Conservation (phyloP, 2,888 invertebrate genomes). For the Drosophila recens region DNA sequence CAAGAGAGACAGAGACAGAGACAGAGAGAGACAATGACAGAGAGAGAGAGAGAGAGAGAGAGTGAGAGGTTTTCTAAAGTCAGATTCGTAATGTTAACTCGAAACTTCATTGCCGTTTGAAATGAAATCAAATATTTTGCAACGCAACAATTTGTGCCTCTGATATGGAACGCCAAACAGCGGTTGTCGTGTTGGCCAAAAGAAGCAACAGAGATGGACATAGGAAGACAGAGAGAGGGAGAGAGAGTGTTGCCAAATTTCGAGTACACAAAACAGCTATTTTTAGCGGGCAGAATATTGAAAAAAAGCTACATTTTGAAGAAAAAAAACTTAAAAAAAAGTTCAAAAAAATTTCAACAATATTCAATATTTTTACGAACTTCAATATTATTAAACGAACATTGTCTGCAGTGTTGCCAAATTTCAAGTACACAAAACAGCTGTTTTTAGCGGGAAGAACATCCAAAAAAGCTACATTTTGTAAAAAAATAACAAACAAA, state of each 20-base stretch:
- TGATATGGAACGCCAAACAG: constrained; percentile 45
- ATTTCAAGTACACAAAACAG: not conserved
- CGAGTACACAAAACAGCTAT: not conserved
- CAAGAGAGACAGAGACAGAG: too few species aligned
- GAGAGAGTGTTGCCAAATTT: not conserved
- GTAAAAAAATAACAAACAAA: too few species aligned
- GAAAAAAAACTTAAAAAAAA: too few species aligned
- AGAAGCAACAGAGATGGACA: not conserved
- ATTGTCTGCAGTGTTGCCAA: not conserved
- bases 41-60: too few species aligned
- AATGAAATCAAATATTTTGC: constrained; percentile 77
- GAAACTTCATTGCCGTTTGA: constrained; percentile 59
- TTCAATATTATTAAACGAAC: not conserved
- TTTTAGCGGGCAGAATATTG: not conserved
- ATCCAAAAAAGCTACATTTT: too few species aligned
- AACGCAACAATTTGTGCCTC: constrained; percentile 63
- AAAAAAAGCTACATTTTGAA: not conserved
- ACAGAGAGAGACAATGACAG: not conserved
- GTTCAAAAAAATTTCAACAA: too few species aligned
- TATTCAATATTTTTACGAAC: too few species aligned
- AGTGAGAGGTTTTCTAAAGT: not conserved
- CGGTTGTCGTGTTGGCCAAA: not conserved
- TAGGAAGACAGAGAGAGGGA: too few species aligned
- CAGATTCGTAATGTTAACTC: constrained; percentile 22
- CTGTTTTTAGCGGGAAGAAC: not conserved